Base-by-base conservation (phyloP, 2,113 vertebrate genomes). In the Acrocephalus arundinaceus region DNA sequence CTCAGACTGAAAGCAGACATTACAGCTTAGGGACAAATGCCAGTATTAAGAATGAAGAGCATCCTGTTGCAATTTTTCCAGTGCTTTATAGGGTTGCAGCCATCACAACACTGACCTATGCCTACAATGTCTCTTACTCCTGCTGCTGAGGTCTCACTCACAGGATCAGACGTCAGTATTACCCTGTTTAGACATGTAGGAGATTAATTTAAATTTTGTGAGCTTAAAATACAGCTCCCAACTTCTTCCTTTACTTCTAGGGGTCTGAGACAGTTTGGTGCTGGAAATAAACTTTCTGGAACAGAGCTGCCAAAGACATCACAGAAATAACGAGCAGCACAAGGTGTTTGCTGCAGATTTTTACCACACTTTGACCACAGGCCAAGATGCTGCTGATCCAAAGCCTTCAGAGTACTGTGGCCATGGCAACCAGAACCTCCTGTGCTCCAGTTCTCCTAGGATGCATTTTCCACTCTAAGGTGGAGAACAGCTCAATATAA, bases 71-170 rank as follows among this genome's bases (percentile, higher is more conserved):
- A 70, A 48, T 49, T 70, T 71, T 55, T 39, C 28, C 58, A 85
- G 54, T 68, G 63, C 58, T 89, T 84, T 33, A 37, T 1, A 68
- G 8, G 41, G 35, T 46, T 94, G 84, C 77, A 93, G 75, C 63
- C 76, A 86, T 28, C 89, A 79, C 45, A 68, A 57, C 73, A 79
- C 84, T 89, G 74, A 94, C 89, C 95, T 74, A 90, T 31, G 63
- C 83, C 88, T 91, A 90, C 72, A 52, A 7, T 24, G 33, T 12
- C 73, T 91, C 84, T 80, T 89, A 91, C 49, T 88, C 62, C 86
- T 90, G 87, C 17, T 17, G 87, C 46, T 96, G 85, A 65, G 73
- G 62, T 45, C 90, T 90, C 82, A 73, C 19, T 79, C 89, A 61
- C 45, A 82, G 81, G 49, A 79, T 46, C 77, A 92, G 70, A 76